These are phyloP conservation scores for Drosophila sturtevanti DNA, from an alignment of 1,140 invertebrate genomes.

Conservation along the genomic window DNA sequence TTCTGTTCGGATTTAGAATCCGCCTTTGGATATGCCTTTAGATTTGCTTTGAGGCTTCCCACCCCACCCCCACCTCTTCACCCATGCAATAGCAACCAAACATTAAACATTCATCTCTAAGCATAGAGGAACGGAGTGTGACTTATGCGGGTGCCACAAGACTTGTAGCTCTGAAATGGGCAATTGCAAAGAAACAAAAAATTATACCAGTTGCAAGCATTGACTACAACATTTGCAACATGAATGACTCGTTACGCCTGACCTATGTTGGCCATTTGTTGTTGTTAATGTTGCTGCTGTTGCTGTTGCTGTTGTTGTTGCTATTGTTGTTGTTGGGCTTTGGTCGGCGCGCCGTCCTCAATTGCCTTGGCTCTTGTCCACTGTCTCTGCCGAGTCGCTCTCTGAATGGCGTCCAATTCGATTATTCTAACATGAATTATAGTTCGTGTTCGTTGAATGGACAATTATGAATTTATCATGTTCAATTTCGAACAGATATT, in stretches of 20 bases:
- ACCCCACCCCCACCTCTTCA: too few relatives aligned
- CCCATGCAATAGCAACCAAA: too few relatives aligned
- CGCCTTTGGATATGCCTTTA: slow-evolving; percentile 15
- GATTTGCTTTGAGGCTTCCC: not conserved
- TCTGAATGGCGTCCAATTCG: slow-evolving; percentile 78
- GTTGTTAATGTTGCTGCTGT: not conserved
- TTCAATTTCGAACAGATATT: slow-evolving; percentile 78
- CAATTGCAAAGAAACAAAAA: slow-evolving; percentile 46
- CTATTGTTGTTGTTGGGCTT: slow-evolving; percentile 49
- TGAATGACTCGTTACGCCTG: slow-evolving; percentile 79
- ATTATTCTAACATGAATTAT: slow-evolving; percentile 81
- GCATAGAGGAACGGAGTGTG: slow-evolving; percentile 50
- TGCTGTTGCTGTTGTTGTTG: slow-evolving; percentile 18
- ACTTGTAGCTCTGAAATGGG: slow-evolving; percentile 20
- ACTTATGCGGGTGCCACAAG: slow-evolving; percentile 74
- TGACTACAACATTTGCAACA: slow-evolving; percentile 69
- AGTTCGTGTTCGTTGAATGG: slow-evolving; percentile 79
- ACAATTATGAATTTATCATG: slow-evolving; percentile 80
- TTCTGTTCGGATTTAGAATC: slow-evolving; percentile 37
- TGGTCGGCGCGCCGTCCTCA: slow-evolving; percentile 68
- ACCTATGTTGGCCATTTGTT: slow-evolving; percentile 69
- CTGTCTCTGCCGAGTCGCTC: slow-evolving; percentile 16
- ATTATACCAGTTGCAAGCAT: slow-evolving; percentile 61
- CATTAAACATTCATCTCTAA: not conserved
- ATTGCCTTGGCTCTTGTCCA: slow-evolving; percentile 47